These are phyloP conservation scores for Hirtodrosophila duncani DNA, from an alignment of 2,888 invertebrate species.

Conservation along the genomic window DNA sequence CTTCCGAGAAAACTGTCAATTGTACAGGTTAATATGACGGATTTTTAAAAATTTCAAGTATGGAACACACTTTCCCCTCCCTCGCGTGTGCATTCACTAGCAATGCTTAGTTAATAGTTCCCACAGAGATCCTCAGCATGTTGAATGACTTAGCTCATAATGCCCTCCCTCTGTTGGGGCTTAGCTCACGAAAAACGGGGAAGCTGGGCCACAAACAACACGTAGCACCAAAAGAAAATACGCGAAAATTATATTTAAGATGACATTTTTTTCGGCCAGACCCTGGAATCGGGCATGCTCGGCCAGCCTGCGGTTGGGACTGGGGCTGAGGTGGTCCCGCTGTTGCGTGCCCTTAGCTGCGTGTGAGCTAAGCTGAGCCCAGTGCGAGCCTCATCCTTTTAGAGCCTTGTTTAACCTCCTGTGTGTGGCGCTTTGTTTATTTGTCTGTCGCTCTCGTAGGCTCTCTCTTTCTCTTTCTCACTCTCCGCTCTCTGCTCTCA, in stretches of 20 bases:
- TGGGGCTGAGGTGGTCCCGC: constrained; percentile 30
- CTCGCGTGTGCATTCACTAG: too few relatives aligned
- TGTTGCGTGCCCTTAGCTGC: too few relatives aligned
- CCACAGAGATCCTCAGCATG: too few relatives aligned
- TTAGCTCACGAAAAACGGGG: constrained; percentile 1
- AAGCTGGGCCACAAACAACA: constrained; percentile 39
- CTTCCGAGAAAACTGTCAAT: too few relatives aligned
- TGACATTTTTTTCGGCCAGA: constrained; percentile 61
- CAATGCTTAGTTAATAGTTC: too few relatives aligned
- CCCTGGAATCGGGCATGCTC: constrained; percentile 25
- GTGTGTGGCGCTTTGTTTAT: constrained; percentile 35
- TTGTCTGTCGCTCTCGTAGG: too few relatives aligned
- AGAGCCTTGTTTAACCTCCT: not conserved
- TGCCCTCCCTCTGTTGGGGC: too few relatives aligned
- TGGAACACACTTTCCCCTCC: too few relatives aligned
- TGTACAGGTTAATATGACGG: too few relatives aligned
- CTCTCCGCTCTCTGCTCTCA: constrained; percentile 13
- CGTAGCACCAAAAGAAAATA: constrained; percentile 53
- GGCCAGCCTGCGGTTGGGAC: constrained; percentile 27
- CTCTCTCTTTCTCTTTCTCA: constrained; percentile 15
- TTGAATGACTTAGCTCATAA: too few relatives aligned
- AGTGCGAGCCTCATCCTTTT: not conserved
- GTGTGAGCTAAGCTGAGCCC: constrained; percentile 39
- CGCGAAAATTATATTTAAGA: constrained; percentile 72
- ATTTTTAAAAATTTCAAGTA: too few relatives aligned